A percentile compares a stretch with the other conserved stretches of the same genome.
Evolutionary conservation across 2,888 invertebrate species (phyloP).

Genomic region (Volucella bombylans): DNA sequence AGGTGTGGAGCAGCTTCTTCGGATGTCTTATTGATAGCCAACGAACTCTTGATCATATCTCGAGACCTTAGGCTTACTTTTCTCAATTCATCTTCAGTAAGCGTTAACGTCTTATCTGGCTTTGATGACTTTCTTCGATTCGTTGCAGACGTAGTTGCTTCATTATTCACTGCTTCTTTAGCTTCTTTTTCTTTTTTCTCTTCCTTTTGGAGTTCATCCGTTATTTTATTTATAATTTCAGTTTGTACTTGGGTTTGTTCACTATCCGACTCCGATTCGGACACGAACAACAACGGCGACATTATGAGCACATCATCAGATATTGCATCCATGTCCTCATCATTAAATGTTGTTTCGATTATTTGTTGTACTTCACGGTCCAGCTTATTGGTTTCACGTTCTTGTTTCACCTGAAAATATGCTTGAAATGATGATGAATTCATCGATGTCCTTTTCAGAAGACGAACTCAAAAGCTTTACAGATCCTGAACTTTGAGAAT

Average conservation of each 20-base stretch:
- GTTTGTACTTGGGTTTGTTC: constrained; percentile 65
- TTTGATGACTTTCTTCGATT: constrained; percentile 41
- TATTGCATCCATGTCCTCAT: constrained; percentile 74
- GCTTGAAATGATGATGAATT: constrained; percentile 78
- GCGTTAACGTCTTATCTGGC: constrained; percentile 29
- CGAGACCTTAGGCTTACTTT: constrained; percentile 53
- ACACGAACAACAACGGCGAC: constrained; percentile 80
- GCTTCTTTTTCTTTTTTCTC: background rate
- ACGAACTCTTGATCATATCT: constrained; percentile 1
- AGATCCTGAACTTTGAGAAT: constrained; percentile 74
- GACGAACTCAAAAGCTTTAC: constrained; percentile 73
- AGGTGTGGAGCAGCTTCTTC: background rate
- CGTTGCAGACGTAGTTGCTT: background rate
- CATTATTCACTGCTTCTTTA: background rate
- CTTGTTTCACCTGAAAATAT: constrained; percentile 68
- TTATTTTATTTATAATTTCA: background rate
- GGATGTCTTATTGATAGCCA: background rate
- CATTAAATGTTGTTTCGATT: constrained; percentile 25
- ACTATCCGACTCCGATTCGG: constrained; percentile 78
- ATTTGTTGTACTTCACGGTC: constrained; percentile 49
- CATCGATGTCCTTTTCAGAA: constrained; percentile 77
- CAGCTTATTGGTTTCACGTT: constrained; percentile 26
- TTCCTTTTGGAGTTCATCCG: constrained; percentile 25
- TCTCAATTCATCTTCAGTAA: background rate
- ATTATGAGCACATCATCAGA: constrained; percentile 79